Conservation (phyloP, 2,113 vertebrate genomes). For the Chaenogobius annularis region DNA sequence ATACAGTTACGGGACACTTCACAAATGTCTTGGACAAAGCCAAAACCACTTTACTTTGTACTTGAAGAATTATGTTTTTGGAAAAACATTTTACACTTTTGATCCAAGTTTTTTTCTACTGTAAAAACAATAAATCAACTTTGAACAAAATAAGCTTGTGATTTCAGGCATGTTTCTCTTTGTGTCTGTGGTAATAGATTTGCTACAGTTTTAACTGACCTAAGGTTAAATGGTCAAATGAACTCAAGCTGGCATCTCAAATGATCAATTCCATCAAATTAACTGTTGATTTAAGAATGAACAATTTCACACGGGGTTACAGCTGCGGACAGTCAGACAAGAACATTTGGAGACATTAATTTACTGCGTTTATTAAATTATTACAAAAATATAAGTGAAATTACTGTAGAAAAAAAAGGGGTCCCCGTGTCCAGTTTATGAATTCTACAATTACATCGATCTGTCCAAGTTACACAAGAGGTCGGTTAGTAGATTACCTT, state of each 20-base stretch:
- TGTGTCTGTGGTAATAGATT: constrained; percentile 10
- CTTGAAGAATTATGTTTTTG: background rate
- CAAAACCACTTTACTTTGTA: background rate
- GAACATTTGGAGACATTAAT: background rate
- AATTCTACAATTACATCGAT: no score
- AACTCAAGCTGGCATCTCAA: no score
- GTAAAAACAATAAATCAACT: constrained; percentile 35
- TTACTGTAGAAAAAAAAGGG: background rate
- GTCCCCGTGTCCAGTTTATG: no score
- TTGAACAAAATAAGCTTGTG: constrained; percentile 62
- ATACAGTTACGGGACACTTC: constrained; percentile 5
- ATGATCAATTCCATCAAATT: no score
- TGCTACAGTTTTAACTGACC: background rate
- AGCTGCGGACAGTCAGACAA: background rate
- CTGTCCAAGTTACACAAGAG: background rate
- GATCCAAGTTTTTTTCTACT: constrained; percentile 3
- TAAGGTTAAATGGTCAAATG: no score
- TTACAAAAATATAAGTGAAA: background rate
- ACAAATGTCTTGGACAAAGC: constrained; percentile 35
- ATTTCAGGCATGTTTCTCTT: constrained; percentile 36
- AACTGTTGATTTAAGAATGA: no score
- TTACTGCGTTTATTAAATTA: constrained; percentile 12
- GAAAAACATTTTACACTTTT: background rate
- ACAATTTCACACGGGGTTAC: no score
- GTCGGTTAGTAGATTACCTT: background rate